Conservation (phyloP, 2,797 vertebrate species). For the Gymnothorax javanicus region DNA sequence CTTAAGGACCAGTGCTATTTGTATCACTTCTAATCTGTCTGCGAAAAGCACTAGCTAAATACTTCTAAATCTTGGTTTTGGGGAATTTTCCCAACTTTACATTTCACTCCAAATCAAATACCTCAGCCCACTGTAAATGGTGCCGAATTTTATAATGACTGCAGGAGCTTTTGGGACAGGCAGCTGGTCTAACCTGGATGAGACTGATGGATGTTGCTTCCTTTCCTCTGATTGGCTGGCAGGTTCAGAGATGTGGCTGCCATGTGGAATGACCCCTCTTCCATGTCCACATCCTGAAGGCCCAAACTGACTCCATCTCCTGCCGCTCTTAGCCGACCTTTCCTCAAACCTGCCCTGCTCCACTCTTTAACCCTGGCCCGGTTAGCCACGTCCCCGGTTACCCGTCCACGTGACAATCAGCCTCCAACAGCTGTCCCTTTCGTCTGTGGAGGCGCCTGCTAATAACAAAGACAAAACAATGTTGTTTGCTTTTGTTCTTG, state of each 20-base stretch:
- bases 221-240: conserved; percentile 71
- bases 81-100: no score
- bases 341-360: conserved; percentile 53
- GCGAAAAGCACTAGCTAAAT: no score
- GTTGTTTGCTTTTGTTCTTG: conserved; percentile 54
- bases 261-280: conserved; percentile 79
- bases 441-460: conserved; percentile 45
- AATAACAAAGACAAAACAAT: conserved; percentile 33
- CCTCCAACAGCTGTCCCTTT: conserved; percentile 49
- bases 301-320: conserved; percentile 60
- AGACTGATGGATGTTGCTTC: conserved; percentile 68
- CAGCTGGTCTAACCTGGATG: background rate
- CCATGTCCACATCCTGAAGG: conserved; percentile 80
- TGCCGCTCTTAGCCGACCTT: conserved; percentile 60
- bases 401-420: conserved; percentile 43
- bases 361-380: conserved; percentile 38
- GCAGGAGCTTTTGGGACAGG: conserved; percentile 39
- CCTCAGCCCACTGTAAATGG: no score
- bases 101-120: no score
- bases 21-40: no score
- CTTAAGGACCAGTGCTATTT: no score
- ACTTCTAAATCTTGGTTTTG: no score
- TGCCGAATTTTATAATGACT: background rate
- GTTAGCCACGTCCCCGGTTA: conserved; percentile 14
- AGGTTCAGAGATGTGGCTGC: conserved; percentile 81